phyloP scores from a whole-genome alignment of 35 echinoderm and acorn worm genomes.

The Chiridota heheva region DNA sequence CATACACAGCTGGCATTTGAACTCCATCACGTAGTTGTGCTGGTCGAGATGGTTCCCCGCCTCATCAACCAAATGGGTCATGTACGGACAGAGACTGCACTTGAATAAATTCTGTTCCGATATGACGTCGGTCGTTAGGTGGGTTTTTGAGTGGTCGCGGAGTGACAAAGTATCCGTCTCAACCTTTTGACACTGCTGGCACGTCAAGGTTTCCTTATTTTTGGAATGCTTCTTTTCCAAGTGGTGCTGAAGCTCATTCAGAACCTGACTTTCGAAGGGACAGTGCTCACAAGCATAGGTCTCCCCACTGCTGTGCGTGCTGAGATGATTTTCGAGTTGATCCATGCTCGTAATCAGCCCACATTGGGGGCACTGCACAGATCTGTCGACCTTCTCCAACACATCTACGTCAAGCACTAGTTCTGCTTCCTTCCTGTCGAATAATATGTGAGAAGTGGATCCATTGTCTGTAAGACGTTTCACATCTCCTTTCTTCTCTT shows the following conservation, averaged over 20 bases:
- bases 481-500: too few species aligned
- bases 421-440: too few species aligned
- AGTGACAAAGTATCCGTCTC: conserved; percentile 42
- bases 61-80: conserved; percentile 47
- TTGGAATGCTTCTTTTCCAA: conserved; percentile 54
- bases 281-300: conserved; percentile 56
- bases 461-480: too few species aligned
- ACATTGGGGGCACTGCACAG: conserved; percentile 74
- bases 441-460: too few species aligned
- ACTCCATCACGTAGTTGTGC: conserved; percentile 72
- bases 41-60: conserved; percentile 66
- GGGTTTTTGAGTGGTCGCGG: conserved; percentile 51
- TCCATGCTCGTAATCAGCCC: conserved; percentile 59
- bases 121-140: conserved; percentile 24
- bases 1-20: conserved; percentile 78
- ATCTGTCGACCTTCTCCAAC: conserved; percentile 17
- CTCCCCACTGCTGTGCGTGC: conserved; percentile 49
- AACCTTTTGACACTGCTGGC: conserved; percentile 28
- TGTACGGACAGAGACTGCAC: conserved; percentile 65
- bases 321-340: conserved; percentile 60
- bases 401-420: conserved; percentile 12
- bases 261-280: conserved; percentile 38
- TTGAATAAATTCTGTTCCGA: conserved; percentile 50
- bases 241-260: conserved; percentile 46
- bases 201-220: conserved; percentile 18